phyloP scores from a whole-genome alignment of 2,797 vertebrate species.

The Rhynchotus rufescens region DNA sequence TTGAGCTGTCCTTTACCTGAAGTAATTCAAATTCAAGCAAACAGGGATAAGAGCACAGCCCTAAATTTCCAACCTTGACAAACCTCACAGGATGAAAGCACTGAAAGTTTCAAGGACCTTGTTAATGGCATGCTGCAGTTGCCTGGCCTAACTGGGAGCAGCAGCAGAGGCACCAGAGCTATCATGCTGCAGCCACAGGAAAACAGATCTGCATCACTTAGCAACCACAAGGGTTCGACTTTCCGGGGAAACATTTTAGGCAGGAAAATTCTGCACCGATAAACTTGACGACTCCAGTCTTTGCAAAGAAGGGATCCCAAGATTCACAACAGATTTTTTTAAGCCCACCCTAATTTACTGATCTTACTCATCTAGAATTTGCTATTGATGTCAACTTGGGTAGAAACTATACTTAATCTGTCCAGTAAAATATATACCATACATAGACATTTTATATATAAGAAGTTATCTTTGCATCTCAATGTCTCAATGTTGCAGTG shows the following conservation, averaged over 20 bases:
- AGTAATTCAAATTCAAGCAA: background rate
- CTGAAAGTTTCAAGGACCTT: constrained; percentile 41
- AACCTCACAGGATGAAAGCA: background rate
- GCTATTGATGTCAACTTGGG: background rate
- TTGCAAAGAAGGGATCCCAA: background rate
- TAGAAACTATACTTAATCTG: background rate
- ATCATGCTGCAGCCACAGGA: constrained; percentile 46
- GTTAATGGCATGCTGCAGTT: constrained; percentile 11
- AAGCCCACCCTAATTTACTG: background rate
- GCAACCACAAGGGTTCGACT: constrained; percentile 34
- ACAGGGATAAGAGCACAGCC: background rate
- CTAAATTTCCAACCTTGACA: background rate
- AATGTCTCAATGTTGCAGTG: background rate
- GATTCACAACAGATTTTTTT: background rate
- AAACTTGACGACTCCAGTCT: constrained; percentile 14
- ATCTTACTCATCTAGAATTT: background rate
- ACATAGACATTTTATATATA: background rate
- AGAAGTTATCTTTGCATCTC: background rate
- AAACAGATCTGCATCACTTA: constrained; percentile 61
- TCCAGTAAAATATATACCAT: background rate
- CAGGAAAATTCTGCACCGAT: background rate
- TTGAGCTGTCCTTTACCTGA: background rate
- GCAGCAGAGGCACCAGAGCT: constrained; percentile 24
- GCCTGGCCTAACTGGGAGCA: constrained; percentile 26
- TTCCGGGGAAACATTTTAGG: background rate